Conservation (phyloP, 2,888 invertebrate species). For the Synergus gifuensis region DNA sequence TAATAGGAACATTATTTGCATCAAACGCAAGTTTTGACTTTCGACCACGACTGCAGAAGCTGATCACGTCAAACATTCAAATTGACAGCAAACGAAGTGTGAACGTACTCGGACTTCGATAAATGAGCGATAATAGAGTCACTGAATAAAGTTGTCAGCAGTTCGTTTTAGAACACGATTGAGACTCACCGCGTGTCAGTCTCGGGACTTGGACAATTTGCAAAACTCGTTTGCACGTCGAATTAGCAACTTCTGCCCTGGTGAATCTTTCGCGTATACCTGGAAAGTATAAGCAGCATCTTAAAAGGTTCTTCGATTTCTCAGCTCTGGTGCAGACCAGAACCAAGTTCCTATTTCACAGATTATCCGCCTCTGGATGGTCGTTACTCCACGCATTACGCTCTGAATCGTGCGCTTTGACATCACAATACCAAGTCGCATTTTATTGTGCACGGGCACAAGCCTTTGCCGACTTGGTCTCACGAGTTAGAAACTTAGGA, state of each 20-base stretch:
- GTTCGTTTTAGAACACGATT: conserved; percentile 16
- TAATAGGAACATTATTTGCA: too few species aligned
- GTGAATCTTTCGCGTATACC: conserved; percentile 14
- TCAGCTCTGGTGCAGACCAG: neutral
- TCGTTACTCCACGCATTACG: conserved; percentile 38
- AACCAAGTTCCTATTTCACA: conserved; percentile 28
- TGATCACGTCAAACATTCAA: neutral
- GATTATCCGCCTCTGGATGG: conserved; percentile 25
- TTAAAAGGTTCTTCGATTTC: conserved; percentile 30
- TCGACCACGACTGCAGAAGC: neutral
- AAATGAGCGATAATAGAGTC: conserved; percentile 39
- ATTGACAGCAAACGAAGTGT: conserved; percentile 14
- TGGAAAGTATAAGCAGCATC: conserved; percentile 12
- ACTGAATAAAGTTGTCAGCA: conserved; percentile 36
- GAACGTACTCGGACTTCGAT: conserved; percentile 19
- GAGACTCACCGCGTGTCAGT: conserved; percentile 32
- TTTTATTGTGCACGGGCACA: conserved; percentile 29
- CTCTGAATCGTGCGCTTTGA: conserved; percentile 32
- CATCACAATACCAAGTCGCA: conserved; percentile 24
- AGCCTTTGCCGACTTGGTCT: conserved; percentile 34
- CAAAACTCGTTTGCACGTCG: conserved; percentile 48
- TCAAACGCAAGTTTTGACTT: too few species aligned
- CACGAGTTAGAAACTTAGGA: conserved; percentile 27
- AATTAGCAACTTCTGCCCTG: conserved; percentile 45
- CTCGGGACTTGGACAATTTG: conserved; percentile 41